These are phyloP conservation scores for Eustalomyia histrio DNA, from an alignment of 2,888 invertebrate species.

Conservation along the genomic window DNA sequence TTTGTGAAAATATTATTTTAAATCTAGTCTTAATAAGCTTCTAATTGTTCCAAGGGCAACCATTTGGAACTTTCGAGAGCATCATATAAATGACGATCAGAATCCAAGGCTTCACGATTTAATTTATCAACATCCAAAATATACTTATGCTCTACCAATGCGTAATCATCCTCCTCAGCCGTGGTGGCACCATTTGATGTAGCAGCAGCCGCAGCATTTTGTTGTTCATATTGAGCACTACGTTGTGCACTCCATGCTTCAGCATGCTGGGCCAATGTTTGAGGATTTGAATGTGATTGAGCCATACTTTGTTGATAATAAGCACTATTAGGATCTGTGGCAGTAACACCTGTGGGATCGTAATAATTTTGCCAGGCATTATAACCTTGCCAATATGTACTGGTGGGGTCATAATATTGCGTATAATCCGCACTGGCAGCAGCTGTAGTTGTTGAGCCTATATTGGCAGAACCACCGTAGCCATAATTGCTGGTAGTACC, in stretches of 20 bases:
- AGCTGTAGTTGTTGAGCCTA: conserved; percentile 67
- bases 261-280: conserved; percentile 78
- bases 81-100: conserved; percentile 89
- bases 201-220: conserved; percentile 72
- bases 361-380: conserved; percentile 90
- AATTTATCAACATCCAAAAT: conserved; percentile 87
- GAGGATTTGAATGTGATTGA: conserved; percentile 76
- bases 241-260: conserved; percentile 81
- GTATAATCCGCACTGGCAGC: conserved; percentile 81
- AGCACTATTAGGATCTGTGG: conserved; percentile 72
- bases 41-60: conserved; percentile 88
- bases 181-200: conserved; percentile 77
- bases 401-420: conserved; percentile 88
- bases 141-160: conserved; percentile 89
- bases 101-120: conserved; percentile 88
- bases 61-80: conserved; percentile 90
- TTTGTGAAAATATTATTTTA: background rate
- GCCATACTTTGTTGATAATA: conserved; percentile 80
- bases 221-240: conserved; percentile 78
- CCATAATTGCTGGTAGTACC: conserved; percentile 76
- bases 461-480: conserved; percentile 71
- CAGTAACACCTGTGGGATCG: conserved; percentile 77
- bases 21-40: conserved; percentile 80
- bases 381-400: conserved; percentile 93
- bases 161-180: conserved; percentile 84